Evolutionary conservation across 1,140 invertebrate species (phyloP), one percentile per base, ranked within the genome.

Genomic region (Acyrthosiphon pisum): DNA sequence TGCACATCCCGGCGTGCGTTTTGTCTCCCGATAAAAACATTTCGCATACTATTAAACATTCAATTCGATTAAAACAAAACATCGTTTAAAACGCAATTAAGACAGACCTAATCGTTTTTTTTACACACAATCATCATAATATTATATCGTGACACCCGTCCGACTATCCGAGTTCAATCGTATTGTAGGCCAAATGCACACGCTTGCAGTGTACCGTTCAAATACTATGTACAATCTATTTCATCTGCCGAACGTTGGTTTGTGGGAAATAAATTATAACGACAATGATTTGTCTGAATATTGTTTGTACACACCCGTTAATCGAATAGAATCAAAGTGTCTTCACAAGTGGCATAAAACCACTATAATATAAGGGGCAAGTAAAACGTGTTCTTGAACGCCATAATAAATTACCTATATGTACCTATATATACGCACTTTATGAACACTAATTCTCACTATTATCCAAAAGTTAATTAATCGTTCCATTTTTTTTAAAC

Each of bases 51-150:
- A 26, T 90, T 60, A 88, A 37, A 88, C 48, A 53, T 41, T 90
- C 35, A 53, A 56, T 90, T 90, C 88, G 26, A 60, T 56, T 60
- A 35, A n/a, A 60, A 60, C 53, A n/a, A 60, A 90, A 90, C 88
- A 60, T 11, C 88, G 88, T 90, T 90, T 90, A 60, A 60, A 90
- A 90, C 23, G 50, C 88, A 90, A 90, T 90, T 23, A 56, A 90
- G 53, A 4, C 53, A 37, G 2, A 23, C 18, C 53, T 90, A 90
- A 90, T 90, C 35, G 88, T 60, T 60, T 60, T 56, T 87, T 48
- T 46, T 8, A n/a, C 20, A 22, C 14, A n/a, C 50, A n/a, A 50
- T 48, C 7, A 22, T 44, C 26, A 48, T 20, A 48, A 88, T 88
- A 50, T 88, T 35, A 87, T 48, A 18, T 87, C 30, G 23, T 23